Evolutionary conservation across 2,113 vertebrate genomes (phyloP).

Genomic region (Psittacula cyanocephala): DNA sequence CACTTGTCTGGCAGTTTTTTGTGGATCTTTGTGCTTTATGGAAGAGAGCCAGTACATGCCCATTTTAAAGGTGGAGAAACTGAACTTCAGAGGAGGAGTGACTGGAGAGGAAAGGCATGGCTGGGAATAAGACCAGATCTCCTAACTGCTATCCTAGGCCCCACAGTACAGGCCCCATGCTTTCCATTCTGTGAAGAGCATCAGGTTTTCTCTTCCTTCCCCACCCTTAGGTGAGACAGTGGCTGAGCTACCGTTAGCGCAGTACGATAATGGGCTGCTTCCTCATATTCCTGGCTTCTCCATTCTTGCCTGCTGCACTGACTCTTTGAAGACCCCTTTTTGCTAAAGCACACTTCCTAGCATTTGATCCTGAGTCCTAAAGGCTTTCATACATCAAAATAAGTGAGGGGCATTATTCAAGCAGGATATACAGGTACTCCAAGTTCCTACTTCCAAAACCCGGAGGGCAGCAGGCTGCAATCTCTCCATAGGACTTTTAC

Average conservation of each 20-base stretch:
- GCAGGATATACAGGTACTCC: neutral
- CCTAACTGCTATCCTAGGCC: neutral
- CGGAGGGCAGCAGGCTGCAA: neutral
- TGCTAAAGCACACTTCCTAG: neutral
- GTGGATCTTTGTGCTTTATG: neutral
- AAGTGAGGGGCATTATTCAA: neutral
- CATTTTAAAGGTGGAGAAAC: slow-evolving; percentile 1
- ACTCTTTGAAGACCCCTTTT: neutral
- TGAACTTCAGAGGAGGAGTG: neutral
- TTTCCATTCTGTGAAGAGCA: neutral
- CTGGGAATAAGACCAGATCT: neutral
- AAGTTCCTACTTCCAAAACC: neutral
- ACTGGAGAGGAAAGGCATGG: neutral
- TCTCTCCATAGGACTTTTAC: neutral
- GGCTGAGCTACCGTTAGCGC: neutral
- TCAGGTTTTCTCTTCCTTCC: neutral
- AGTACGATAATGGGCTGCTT: neutral
- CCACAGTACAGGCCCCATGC: accelerated
- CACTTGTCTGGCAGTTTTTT: slow-evolving; percentile 12
- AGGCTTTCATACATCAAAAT: neutral
- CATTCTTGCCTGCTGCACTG: neutral
- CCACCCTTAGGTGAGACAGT: neutral
- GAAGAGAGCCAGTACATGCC: neutral
- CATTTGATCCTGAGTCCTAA: neutral
- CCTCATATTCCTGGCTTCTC: neutral